These are phyloP conservation scores for Mungos mungo DNA, from an alignment of 2,113 vertebrate genomes.

Conservation along the genomic window DNA sequence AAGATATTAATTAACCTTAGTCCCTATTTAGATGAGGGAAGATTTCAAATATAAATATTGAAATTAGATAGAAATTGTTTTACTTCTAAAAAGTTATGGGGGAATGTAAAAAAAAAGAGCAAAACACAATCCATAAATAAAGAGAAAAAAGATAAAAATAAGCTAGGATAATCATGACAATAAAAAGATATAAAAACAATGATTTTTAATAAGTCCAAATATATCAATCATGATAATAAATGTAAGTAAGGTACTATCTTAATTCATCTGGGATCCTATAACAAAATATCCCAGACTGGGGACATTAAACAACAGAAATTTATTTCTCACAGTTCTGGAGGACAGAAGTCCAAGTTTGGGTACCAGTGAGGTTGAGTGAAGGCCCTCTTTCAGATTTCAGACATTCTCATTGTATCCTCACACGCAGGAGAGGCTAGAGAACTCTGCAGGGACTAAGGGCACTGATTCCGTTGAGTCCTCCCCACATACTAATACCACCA, in stretches of 20 bases:
- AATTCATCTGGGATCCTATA: background rate
- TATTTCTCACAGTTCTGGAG: background rate
- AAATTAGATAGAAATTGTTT: background rate
- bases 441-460: background rate
- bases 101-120: background rate
- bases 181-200: background rate
- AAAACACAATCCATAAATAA: background rate
- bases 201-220: background rate
- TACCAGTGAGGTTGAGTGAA: background rate
- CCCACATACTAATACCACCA: background rate
- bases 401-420: background rate
- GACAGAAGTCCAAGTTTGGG: background rate
- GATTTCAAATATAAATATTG: background rate
- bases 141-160: background rate
- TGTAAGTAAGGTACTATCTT: background rate
- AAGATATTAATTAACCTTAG: background rate
- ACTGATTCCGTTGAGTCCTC: background rate
- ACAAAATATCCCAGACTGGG: background rate
- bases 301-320: background rate
- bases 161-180: background rate
- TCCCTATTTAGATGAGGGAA: background rate
- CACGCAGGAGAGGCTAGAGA: background rate
- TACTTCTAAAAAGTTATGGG: background rate
- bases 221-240: background rate
- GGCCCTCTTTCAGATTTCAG: background rate